Evolutionary conservation across 2,113 vertebrate species (phyloP).

Genomic region (Benitochromis conjunctus): DNA sequence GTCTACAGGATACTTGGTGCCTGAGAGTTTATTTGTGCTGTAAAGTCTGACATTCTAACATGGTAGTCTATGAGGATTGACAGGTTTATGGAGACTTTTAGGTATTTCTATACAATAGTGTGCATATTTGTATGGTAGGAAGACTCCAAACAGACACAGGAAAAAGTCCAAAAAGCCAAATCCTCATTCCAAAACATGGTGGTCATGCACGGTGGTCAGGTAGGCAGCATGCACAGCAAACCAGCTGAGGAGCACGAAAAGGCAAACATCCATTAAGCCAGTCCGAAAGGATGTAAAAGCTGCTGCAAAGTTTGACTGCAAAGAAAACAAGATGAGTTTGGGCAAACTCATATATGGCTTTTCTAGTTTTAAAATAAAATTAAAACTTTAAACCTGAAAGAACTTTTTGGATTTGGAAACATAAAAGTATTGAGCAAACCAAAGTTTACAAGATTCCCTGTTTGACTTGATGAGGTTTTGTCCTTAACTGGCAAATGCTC

Average conservation of each 20-base stretch:
- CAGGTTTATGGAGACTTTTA: background rate
- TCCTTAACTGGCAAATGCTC: background rate
- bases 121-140: background rate
- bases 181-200: background rate
- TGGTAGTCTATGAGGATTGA: background rate
- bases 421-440: background rate
- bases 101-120: background rate
- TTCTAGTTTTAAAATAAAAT: rapidly evolving
- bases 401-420: background rate
- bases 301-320: background rate
- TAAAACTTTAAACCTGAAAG: background rate
- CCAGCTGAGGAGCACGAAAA: background rate
- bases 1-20: background rate
- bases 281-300: background rate
- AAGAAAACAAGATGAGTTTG: background rate
- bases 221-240: background rate
- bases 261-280: background rate
- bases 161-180: background rate
- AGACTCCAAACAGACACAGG: background rate
- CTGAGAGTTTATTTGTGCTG: background rate
- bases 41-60: background rate
- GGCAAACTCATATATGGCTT: background rate
- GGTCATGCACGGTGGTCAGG: background rate
- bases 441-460: background rate
- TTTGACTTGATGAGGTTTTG: background rate